A percentile compares a stretch with the other conserved stretches of the same genome.
These are phyloP conservation scores for Ptyas mucosa DNA, from an alignment of 2,113 vertebrate genomes.

Conservation along the genomic window DNA sequence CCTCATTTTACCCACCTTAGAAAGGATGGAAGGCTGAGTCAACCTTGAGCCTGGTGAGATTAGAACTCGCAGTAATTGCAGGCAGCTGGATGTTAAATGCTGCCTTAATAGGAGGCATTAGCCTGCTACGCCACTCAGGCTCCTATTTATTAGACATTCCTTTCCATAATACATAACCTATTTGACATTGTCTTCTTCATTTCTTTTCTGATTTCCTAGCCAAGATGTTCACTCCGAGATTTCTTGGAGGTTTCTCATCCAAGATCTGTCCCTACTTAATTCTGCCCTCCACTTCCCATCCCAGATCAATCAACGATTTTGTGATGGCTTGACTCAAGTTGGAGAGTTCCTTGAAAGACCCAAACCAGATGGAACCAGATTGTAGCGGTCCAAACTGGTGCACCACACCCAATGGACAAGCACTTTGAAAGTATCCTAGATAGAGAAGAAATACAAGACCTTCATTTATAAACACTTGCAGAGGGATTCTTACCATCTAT, in stretches of 20 bases:
- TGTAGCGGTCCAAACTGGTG: neutral
- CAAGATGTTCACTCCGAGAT: neutral
- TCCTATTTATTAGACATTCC: neutral
- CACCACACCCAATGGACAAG: neutral
- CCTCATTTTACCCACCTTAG: too few relatives aligned
- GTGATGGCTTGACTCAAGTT: neutral
- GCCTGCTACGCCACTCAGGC: too few relatives aligned
- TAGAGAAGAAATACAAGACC: neutral
- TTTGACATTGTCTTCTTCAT: neutral
- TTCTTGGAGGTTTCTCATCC: neutral
- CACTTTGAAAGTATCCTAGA: neutral
- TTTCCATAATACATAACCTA: neutral
- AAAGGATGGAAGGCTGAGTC: too few relatives aligned
- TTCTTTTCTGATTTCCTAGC: neutral
- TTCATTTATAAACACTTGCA: neutral
- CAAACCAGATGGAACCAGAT: neutral
- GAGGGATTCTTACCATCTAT: neutral
- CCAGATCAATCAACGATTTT: neutral
- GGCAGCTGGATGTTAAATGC: too few relatives aligned
- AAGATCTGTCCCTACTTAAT: neutral
- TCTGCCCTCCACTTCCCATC: neutral
- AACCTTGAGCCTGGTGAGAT: too few relatives aligned
- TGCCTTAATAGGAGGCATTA: too few relatives aligned
- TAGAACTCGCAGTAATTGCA: too few relatives aligned
- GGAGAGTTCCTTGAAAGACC: neutral